Conservation (phyloP, 1,140 invertebrate genomes). For the Drosophila aff. region DNA sequence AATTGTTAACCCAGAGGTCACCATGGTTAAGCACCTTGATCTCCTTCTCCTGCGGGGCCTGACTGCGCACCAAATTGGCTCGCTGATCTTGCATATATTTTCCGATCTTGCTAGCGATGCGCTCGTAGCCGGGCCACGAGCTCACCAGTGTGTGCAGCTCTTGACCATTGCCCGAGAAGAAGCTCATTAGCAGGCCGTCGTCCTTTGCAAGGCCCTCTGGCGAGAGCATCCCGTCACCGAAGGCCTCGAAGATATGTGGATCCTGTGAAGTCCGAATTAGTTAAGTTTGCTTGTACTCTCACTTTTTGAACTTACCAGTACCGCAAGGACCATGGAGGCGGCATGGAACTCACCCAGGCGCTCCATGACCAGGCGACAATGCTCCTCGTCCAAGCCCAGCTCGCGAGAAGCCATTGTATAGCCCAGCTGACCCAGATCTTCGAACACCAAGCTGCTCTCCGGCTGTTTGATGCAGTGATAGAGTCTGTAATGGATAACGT, state of each 20-base stretch:
- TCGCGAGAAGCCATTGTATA: slow-evolving; percentile 69
- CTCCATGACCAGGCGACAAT: slow-evolving; percentile 71
- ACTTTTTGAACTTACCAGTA: slow-evolving; percentile 43
- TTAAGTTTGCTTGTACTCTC: not conserved
- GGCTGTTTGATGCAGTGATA: slow-evolving; percentile 69
- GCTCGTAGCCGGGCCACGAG: slow-evolving; percentile 84
- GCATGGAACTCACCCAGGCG: slow-evolving; percentile 78
- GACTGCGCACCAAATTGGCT: slow-evolving; percentile 50
- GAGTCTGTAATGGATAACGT: slow-evolving; percentile 34
- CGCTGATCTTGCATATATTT: slow-evolving; percentile 63
- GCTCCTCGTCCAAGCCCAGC: slow-evolving; percentile 61
- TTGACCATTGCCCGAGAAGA: slow-evolving; percentile 72
- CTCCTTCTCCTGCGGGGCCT: slow-evolving; percentile 46
- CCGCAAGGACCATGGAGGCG: slow-evolving; percentile 64
- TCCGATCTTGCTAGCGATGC: slow-evolving; percentile 76
- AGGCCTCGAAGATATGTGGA: slow-evolving; percentile 54
- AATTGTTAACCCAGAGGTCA: slow-evolving; percentile 89
- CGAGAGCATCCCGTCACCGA: slow-evolving; percentile 65
- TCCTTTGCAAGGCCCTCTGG: slow-evolving; percentile 49
- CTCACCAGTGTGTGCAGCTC: slow-evolving; percentile 66
- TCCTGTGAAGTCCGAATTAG: slow-evolving; percentile 27
- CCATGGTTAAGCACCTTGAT: slow-evolving; percentile 88
- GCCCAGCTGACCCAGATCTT: slow-evolving; percentile 66
- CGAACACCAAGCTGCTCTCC: slow-evolving; percentile 72
- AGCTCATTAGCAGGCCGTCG: slow-evolving; percentile 55